Percentiles rank a stretch among this genome's conserved stretches.
Evolutionary conservation across 2,888 invertebrate species (phyloP).

Genomic region (Trimorus sp.): DNA sequence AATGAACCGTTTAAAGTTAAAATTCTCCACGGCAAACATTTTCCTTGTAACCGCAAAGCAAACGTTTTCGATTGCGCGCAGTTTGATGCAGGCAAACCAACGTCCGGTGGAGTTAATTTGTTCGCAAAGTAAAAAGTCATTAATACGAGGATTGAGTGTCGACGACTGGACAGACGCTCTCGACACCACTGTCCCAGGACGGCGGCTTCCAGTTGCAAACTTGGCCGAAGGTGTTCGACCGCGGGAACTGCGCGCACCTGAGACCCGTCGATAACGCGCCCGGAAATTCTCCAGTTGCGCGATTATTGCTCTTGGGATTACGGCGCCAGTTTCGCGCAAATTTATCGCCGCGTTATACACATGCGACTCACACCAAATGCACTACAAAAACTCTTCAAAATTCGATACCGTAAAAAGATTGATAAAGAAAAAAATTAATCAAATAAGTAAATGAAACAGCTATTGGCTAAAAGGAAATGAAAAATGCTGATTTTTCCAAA

Average conservation of each 20-base stretch:
- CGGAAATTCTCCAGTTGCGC: constrained; percentile 53
- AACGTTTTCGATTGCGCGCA: too few species aligned
- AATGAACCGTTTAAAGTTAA: too few species aligned
- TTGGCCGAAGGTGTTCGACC: constrained; percentile 50
- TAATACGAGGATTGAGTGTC: constrained; percentile 29
- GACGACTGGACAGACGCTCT: constrained; percentile 16
- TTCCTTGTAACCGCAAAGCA: too few species aligned
- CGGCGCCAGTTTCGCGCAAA: constrained; percentile 42
- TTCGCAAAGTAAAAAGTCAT: constrained; percentile 25
- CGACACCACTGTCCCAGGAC: constrained; percentile 34
- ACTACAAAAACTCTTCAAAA: constrained; percentile 50
- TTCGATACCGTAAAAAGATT: too few species aligned
- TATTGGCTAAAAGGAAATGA: too few species aligned
- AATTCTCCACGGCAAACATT: too few species aligned
- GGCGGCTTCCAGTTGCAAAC: constrained; percentile 20
- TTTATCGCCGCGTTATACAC: constrained; percentile 36
- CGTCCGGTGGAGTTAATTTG: constrained; percentile 17
- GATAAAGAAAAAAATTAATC: too few species aligned
- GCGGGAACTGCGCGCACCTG: constrained; percentile 52
- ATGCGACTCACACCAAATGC: constrained; percentile 32
- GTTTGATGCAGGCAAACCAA: background rate
- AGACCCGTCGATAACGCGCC: constrained; percentile 39
- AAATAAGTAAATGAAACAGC: too few species aligned
- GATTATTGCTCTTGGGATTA: constrained; percentile 61
- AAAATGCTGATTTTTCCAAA: too few species aligned